Evolutionary conservation across 2,797 vertebrate genomes (phyloP), one percentile per base, ranked within the genome.

Genomic region (Pristis pectinata): DNA sequence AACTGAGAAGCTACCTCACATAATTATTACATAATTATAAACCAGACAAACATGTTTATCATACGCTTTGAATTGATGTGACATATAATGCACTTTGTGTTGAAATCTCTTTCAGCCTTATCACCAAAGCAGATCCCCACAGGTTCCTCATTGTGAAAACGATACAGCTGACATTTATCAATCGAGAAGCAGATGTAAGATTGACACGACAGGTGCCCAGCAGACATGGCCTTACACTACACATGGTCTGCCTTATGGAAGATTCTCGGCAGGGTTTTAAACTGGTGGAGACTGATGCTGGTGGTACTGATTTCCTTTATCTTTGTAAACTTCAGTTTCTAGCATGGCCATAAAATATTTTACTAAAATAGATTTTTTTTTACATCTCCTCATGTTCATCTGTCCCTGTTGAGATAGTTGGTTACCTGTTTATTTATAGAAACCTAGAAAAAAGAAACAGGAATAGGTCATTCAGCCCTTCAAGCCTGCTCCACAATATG

Each of bases 281-380:
- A 72, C 53, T 44, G 95, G 44, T 96, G 95, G 95, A 95, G 82
- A 70, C 34, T 85, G 2, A 70, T 94, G 87, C 95, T 95, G 95
- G 95, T 96, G 92, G 92, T 94, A 94, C 41, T 72, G 70, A 56
- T 41, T 76, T 94, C 11, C 27, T 53, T 94, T 74, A 76, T 41
- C 70, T 17, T 94, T 94, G 5, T 6, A 74, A 30, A 49, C 41
- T 34, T 93, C 67, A 74, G 41, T 41, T 30, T 11, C 13, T 53
- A 53, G 53, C 49, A 64, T 24, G 61, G 5, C 4, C 15, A 53
- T 44, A 76, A 93, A 76, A 94, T 94, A 34, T 76, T 53, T 74
- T 53, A n/a, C 30, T 94, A 74, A 94, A 94, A 56, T 53, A 93
- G 24, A 4, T 72, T 27, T 72, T 24, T 72, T 27, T 59, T 74